Conservation (phyloP, 2,888 invertebrate genomes). For the Hydriomena furcata region DNA sequence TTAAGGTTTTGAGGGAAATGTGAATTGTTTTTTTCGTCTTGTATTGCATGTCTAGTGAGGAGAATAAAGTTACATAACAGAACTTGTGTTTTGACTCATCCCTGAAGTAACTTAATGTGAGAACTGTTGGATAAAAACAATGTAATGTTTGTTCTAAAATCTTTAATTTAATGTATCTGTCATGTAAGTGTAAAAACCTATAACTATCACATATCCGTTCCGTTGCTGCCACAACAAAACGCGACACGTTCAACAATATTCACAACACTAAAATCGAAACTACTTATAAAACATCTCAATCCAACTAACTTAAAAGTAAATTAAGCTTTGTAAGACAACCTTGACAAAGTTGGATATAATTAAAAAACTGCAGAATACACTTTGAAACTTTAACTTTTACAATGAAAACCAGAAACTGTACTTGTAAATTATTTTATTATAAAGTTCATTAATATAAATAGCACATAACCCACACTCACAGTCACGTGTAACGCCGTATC, state of each 20-base stretch:
- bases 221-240: conserved; percentile 40
- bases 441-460: conserved; percentile 81
- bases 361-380: conserved; percentile 25
- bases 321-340: conserved; percentile 45
- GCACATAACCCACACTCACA: conserved; percentile 78
- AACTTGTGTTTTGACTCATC: conserved; percentile 11
- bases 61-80: conserved; percentile 74
- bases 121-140: conserved; percentile 34
- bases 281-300: conserved; percentile 35
- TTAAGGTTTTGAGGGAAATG: conserved; percentile 56
- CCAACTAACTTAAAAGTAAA: conserved; percentile 54
- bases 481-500: conserved; percentile 21
- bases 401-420: conserved; percentile 38
- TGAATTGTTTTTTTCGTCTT: conserved; percentile 65
- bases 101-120: neutral
- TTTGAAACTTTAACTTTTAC: conserved; percentile 16
- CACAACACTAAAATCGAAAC: conserved; percentile 46
- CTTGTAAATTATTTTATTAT: conserved; percentile 79
- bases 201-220: conserved; percentile 45
- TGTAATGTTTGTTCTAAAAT: conserved; percentile 47
- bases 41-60: conserved; percentile 79
- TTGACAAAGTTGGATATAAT: conserved; percentile 52
- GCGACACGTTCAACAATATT: conserved; percentile 43
- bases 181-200: conserved; percentile 48
- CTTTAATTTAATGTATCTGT: conserved; percentile 49